phyloP scores from a whole-genome alignment of 2,797 vertebrate species.

The Malurus leucopterus region DNA sequence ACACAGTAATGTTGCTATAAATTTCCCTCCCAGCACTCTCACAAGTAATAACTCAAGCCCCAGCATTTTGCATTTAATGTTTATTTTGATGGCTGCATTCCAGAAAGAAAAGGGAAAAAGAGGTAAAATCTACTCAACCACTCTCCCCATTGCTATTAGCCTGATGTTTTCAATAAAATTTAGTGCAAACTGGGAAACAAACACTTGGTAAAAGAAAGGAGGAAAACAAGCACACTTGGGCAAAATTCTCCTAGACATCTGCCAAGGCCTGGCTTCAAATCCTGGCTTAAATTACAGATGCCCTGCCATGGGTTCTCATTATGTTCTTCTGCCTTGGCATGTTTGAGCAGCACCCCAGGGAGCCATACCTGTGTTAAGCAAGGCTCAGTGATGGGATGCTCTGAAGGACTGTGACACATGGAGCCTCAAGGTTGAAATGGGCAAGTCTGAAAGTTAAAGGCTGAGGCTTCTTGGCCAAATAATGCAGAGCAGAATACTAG shows the following conservation, averaged over 20 bases:
- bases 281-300: conserved; percentile 37
- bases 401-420: background rate
- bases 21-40: conserved; percentile 76
- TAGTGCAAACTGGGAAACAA: conserved; percentile 68
- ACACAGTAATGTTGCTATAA: conserved; percentile 78
- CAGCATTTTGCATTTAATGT: conserved; percentile 76
- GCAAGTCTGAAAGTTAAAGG: background rate
- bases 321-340: background rate
- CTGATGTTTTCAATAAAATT: conserved; percentile 78
- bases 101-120: conserved; percentile 68
- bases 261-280: conserved; percentile 31
- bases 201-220: conserved; percentile 60
- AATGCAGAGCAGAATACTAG: background rate
- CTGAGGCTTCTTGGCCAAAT: background rate
- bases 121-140: conserved; percentile 27
- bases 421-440: background rate
- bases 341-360: background rate
- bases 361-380: background rate
- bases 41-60: conserved; percentile 80
- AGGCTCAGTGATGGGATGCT: conserved; percentile 5
- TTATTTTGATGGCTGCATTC: conserved; percentile 79
- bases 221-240: conserved; percentile 43
- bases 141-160: conserved; percentile 61
- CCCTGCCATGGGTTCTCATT: conserved; percentile 18
- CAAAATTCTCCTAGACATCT: conserved; percentile 46